Conservation (phyloP, 2,113 vertebrate species). For the Callorhinus ursinus region DNA sequence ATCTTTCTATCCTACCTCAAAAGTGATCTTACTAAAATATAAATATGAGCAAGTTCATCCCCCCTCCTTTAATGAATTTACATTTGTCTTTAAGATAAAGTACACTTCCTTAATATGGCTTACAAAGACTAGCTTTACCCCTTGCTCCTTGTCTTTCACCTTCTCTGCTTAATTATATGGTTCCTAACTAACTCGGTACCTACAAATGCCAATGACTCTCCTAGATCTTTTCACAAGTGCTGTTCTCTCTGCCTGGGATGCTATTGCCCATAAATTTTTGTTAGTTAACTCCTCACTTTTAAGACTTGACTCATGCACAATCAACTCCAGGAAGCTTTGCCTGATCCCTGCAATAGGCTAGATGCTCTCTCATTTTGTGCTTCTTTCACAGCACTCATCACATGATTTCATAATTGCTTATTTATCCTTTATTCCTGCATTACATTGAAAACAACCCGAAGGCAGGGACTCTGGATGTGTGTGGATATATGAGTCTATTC, state of each 20-base stretch:
- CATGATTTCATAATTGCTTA: not conserved
- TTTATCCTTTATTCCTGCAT: not conserved
- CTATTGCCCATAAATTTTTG: not conserved
- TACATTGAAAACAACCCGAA: not conserved
- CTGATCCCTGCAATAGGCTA: not conserved
- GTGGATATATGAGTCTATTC: not conserved
- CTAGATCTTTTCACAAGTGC: not conserved
- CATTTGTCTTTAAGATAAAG: not conserved
- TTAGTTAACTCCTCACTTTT: not conserved
- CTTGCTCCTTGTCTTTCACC: not conserved
- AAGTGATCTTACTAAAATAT: not conserved
- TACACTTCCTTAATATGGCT: not conserved
- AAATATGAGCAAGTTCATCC: too few species aligned
- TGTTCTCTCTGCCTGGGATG: not conserved
- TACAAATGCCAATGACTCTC: accelerated
- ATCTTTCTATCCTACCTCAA: not conserved
- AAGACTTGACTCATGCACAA: not conserved
- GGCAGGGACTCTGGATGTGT: not conserved
- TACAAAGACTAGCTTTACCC: not conserved
- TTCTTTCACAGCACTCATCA: not conserved
- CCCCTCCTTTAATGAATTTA: not conserved
- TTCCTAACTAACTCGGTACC: not conserved
- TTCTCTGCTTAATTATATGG: not conserved
- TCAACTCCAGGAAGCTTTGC: not conserved
- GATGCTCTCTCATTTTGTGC: not conserved